Percentiles rank a stretch among this genome's conserved stretches.
phyloP scores from a whole-genome alignment of 2,888 invertebrate genomes.

The Ennomos quercinarius region DNA sequence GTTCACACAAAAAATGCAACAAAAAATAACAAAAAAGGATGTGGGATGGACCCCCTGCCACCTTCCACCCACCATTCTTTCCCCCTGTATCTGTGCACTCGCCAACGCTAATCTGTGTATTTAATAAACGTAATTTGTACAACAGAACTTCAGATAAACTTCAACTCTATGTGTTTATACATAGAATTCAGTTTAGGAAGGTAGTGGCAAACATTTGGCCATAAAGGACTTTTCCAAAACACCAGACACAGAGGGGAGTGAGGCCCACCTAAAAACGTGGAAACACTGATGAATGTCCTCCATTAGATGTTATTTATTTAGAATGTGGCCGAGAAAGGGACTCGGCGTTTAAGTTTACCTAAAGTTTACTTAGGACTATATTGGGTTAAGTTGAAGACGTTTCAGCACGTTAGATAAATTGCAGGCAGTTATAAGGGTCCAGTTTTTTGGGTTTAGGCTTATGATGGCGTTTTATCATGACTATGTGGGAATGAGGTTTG shows the following conservation, averaged over 20 bases:
- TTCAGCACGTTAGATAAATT: slow-evolving; percentile 75
- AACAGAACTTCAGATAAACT: slow-evolving; percentile 40
- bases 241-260: slow-evolving; percentile 76
- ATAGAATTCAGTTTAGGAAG: slow-evolving; percentile 46
- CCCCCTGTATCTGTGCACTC: slow-evolving; percentile 80
- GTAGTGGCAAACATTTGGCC: slow-evolving; percentile 52
- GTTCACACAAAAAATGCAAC: slow-evolving; percentile 78
- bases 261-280: slow-evolving; percentile 83
- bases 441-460: slow-evolving; percentile 77
- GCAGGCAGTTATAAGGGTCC: slow-evolving; percentile 77
- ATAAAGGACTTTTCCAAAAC: slow-evolving; percentile 68
- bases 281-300: slow-evolving; percentile 85
- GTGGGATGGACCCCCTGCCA: slow-evolving; percentile 70
- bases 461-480: slow-evolving; percentile 77
- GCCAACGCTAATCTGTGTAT: slow-evolving; percentile 78
- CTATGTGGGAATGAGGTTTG: slow-evolving; percentile 56
- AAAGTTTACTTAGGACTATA: slow-evolving; percentile 85
- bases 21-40: slow-evolving; percentile 74
- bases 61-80: slow-evolving; percentile 57
- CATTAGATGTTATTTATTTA: slow-evolving; percentile 87
- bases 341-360: slow-evolving; percentile 79
- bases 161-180: slow-evolving; percentile 38
- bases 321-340: slow-evolving; percentile 84
- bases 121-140: slow-evolving; percentile 75
- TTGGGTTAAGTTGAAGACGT: slow-evolving; percentile 82